Evolutionary conservation across 2,797 vertebrate genomes (phyloP), one percentile per base, ranked within the genome.

Genomic region (Rhinatrema bivittatum): DNA sequence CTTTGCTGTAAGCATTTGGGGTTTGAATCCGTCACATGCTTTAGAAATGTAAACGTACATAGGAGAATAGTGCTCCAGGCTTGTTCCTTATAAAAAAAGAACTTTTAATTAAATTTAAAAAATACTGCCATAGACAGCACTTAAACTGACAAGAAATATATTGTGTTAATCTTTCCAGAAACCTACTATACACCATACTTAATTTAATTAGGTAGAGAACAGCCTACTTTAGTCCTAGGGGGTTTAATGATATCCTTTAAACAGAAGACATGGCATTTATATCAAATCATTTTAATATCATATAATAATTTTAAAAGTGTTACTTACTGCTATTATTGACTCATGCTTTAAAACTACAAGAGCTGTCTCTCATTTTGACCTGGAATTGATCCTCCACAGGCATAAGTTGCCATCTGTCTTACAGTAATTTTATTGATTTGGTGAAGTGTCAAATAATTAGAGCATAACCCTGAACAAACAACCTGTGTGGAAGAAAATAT

Each of bases 181-280:
- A 51, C 18, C n/a, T 20, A 15, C 41, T 59, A 15, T 56, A 53
- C 32, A 47, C 46, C 52, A 42, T 35, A 48, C 6, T 68, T 70
- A 66, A 79, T 70, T 58, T 74, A 60, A 75, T 77, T 64, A 64
- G 42, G 50, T 34, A 16, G 37, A 57, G 36, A 51, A 55, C 21
- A 57, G 39, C 22, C 53, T 60, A 39, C 20, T 62, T 20, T 38
- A 36, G 4, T 64, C 64, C 65, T 48, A 57, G 7, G 25, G 55
- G 43, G 36, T 53, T 67, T 65, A 59, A 56, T 48, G 62, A 39
- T 37, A 44, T 62, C 55, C 49, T 71, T 73, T 46, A 70, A 68
- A 60, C 30, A 51, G 42, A 74, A 54, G 59, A 58, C 25, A 41
- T 33, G 54, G 43, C 50, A 50, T 51, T 72, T 65, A 45, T 42